Percentiles rank a stretch among this genome's conserved stretches.
phyloP scores from a whole-genome alignment of 2,888 invertebrate species.

The Hedya salicella region DNA sequence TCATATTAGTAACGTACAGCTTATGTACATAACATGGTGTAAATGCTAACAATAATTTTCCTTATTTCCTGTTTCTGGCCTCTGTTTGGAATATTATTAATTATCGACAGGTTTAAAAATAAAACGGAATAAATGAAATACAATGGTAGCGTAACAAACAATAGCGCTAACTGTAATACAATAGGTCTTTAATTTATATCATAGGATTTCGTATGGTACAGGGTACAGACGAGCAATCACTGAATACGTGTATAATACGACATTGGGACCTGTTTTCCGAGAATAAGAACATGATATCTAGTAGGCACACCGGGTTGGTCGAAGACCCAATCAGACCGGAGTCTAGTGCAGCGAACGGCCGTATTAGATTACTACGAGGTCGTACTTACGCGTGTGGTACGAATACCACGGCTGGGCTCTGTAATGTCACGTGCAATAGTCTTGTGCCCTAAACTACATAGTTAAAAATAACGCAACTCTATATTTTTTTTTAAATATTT shows the following conservation, averaged over 20 bases:
- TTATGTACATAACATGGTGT: too few species aligned
- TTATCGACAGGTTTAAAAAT: neutral
- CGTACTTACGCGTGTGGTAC: conserved; percentile 71
- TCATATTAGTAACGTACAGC: too few species aligned
- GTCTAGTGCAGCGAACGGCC: conserved; percentile 71
- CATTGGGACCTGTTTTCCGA: conserved; percentile 22
- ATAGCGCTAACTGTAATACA: neutral
- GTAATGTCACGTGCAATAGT: conserved; percentile 67
- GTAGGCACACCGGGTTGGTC: conserved; percentile 49
- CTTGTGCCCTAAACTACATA: neutral
- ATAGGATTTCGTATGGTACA: neutral
- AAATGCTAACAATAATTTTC: conserved; percentile 8
- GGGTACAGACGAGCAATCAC: neutral
- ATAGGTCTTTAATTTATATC: neutral
- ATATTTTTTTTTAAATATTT: too few species aligned
- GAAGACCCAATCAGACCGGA: conserved; percentile 67
- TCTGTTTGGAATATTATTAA: neutral
- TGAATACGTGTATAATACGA: neutral
- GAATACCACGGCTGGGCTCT: conserved; percentile 71
- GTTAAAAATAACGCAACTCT: too few species aligned
- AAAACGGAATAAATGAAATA: neutral
- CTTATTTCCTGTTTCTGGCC: conserved; percentile 9
- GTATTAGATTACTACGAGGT: conserved; percentile 79
- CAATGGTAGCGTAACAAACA: neutral
- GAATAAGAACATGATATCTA: conserved; percentile 20